These are phyloP conservation scores for Catocala nupta DNA, from an alignment of 2,888 invertebrate species.

Conservation along the genomic window DNA sequence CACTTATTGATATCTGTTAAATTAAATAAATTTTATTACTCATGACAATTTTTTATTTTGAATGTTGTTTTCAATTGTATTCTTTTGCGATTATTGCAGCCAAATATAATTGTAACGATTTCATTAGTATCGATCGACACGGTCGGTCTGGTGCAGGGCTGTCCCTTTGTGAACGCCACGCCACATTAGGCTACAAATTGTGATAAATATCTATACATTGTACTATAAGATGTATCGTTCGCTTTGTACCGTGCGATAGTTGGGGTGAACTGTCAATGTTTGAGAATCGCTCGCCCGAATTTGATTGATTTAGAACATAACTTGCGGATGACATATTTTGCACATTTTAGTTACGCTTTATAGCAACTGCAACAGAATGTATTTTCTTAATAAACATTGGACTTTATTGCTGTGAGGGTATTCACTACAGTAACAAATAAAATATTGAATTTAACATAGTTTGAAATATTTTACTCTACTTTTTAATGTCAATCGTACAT, in stretches of 20 bases:
- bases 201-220: constrained; percentile 65
- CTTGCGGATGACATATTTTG: constrained; percentile 3
- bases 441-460: no score
- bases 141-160: constrained; percentile 58
- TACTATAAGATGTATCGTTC: constrained; percentile 52
- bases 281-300: constrained; percentile 44
- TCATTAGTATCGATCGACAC: constrained; percentile 55
- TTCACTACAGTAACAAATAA: no score
- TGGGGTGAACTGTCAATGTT: constrained; percentile 42
- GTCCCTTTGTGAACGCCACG: constrained; percentile 66
- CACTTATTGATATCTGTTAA: no score
- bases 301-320: constrained; percentile 49
- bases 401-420: no score
- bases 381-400: no score
- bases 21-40: no score
- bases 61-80: neutral
- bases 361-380: no score
- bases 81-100: constrained; percentile 20
- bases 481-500: no score
- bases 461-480: no score
- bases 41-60: neutral
- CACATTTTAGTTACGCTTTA: neutral
- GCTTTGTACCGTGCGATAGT: constrained; percentile 47
- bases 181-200: constrained; percentile 72
- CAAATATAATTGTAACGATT: constrained; percentile 50